Base-by-base conservation (phyloP, 2,888 invertebrate genomes). In the Macroteleia sp. region DNA sequence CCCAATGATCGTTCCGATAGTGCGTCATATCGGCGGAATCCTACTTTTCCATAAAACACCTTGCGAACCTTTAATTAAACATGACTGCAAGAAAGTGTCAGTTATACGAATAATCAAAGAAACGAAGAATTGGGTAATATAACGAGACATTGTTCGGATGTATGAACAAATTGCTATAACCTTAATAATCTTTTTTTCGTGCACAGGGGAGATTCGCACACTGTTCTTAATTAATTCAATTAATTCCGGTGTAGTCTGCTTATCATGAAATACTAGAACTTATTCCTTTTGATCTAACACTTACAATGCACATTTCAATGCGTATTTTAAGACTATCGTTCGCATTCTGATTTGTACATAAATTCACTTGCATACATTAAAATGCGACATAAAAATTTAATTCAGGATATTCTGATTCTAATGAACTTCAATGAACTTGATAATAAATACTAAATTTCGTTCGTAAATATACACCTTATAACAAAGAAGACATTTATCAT, bases 1-100 rank as follows among this genome's bases (percentile, higher is more conserved):
- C 88, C 85, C 89, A 90, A 91, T 89, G 89, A 90, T 89, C 85
- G 84, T 81, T 84, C 86, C 86, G 90, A 90, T 90, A 89, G 86
- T 82, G 79, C 83, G 84, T 85, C 86, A 81, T 84, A 87, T 89
- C 84, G 82, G 84, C 88, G 90, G 89, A 89, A 90, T 90, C 88
- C 88, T 84, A 88, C 88, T 89, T 90, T 89, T 89, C 87, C 87
- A 85, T 87, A 86, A 84, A 86, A 84, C 78, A 77, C 77, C 74
- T 67, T 50, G 76, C 71, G 69, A 73, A 52, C 69, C 67, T 76
- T 79, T 76, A 76, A 79, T 76, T 79, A 76, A 69, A 76, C 41
- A 71, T 39, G 54, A 56, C 50, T 66, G 46, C 67, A 61, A 42
- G 76, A 54, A 73, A 62, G 67, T 76, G 67, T 73, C 64, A 61